Conservation (phyloP, 1,140 invertebrate species). For the Drosophila truncata region DNA sequence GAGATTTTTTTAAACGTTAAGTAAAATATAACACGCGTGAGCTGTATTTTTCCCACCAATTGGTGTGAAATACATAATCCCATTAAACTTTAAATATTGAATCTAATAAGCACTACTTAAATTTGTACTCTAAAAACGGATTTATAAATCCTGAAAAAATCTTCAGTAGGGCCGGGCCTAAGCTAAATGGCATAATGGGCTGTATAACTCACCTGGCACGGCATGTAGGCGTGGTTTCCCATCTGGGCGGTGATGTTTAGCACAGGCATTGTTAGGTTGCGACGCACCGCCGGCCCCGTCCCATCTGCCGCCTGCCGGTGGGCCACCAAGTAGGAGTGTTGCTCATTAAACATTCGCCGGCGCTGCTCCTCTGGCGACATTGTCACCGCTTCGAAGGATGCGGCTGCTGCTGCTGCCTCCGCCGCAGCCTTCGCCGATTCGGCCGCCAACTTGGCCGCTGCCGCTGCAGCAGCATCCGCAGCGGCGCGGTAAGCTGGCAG, state of each 20-base stretch:
- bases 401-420: constrained; percentile 38
- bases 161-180: no score
- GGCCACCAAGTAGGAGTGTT: constrained; percentile 72
- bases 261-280: constrained; percentile 77
- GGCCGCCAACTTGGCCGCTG: constrained; percentile 46
- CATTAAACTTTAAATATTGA: background rate
- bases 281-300: constrained; percentile 37
- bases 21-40: background rate
- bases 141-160: background rate
- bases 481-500: constrained; percentile 74
- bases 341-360: constrained; percentile 72
- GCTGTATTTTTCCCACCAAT: background rate
- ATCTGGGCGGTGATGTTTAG: constrained; percentile 93
- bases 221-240: constrained; percentile 93
- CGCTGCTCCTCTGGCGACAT: constrained; percentile 67
- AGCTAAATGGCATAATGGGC: no score
- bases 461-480: constrained; percentile 59
- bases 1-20: background rate
- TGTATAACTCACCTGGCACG: constrained; percentile 89
- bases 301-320: constrained; percentile 46
- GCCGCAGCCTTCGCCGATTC: constrained; percentile 20
- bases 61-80: background rate
- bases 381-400: constrained; percentile 57
- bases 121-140: background rate
- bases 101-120: background rate